These are phyloP conservation scores for Elanus axillaris DNA, from an alignment of 2,113 vertebrate genomes.

Conservation along the genomic window DNA sequence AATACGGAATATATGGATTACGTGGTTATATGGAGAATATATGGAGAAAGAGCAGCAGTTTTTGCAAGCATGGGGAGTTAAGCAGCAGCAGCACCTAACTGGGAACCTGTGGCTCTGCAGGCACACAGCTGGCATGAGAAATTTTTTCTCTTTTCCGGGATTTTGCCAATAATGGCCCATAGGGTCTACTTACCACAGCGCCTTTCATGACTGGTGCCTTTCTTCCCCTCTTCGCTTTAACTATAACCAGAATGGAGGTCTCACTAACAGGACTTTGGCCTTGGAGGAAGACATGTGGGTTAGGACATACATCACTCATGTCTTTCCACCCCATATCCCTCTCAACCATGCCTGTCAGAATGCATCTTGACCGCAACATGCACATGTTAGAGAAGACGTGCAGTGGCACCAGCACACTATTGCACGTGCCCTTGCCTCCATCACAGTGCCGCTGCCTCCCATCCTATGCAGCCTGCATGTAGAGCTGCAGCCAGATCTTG, in stretches of 20 bases:
- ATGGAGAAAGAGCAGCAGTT: neutral
- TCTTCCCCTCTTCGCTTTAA: neutral
- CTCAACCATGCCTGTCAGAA: neutral
- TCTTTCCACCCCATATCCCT: neutral
- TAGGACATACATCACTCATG: fast-evolving
- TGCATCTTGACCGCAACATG: neutral
- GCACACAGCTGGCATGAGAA: neutral
- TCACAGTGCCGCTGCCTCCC: neutral
- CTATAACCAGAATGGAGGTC: neutral
- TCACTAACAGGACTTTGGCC: neutral
- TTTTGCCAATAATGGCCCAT: neutral
- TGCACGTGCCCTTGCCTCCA: fast-evolving
- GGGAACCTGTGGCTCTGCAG: neutral
- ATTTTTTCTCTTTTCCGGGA: neutral
- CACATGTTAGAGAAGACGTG: neutral
- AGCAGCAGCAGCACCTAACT: neutral
- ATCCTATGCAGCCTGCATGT: fast-evolving
- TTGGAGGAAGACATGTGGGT: neutral
- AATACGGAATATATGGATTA: no score
- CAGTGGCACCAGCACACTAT: fast-evolving
- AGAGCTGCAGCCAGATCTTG: neutral
- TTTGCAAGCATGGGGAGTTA: neutral
- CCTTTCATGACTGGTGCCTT: neutral
- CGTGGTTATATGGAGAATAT: no score
- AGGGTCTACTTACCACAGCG: neutral